A percentile compares a stretch with the other conserved stretches of the same genome.
These are phyloP conservation scores for Drosophila lini DNA, from an alignment of 1,140 invertebrate genomes.

Conservation along the genomic window DNA sequence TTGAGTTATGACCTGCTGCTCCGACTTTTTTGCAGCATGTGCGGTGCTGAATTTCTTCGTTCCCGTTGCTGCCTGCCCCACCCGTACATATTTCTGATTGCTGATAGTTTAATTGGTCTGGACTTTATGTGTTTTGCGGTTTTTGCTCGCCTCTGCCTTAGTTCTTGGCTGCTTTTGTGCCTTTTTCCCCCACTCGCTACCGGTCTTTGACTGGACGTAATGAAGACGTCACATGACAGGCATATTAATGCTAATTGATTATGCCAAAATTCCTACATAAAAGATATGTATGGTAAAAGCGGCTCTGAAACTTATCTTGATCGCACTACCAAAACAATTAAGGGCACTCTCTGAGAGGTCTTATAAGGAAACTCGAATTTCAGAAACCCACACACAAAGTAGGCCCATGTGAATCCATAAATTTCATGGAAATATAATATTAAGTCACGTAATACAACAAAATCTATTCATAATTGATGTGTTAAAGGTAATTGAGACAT, in stretches of 20 bases:
- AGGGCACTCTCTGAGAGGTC: neutral
- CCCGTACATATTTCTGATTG: conserved; percentile 61
- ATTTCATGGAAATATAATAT: conserved; percentile 7
- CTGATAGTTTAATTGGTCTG: conserved; percentile 77
- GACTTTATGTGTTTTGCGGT: conserved; percentile 56
- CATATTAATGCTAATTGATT: conserved; percentile 69
- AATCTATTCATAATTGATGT: conserved; percentile 13
- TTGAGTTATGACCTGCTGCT: conserved; percentile 38
- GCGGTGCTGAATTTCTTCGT: conserved; percentile 31
- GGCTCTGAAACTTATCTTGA: conserved; percentile 34
- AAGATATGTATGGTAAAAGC: conserved; percentile 2
- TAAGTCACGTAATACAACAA: conserved; percentile 26
- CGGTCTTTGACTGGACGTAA: conserved; percentile 64
- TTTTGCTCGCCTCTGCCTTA: conserved; percentile 24
- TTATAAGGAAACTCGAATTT: conserved; percentile 1
- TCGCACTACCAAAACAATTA: conserved; percentile 14
- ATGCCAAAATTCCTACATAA: conserved; percentile 37
- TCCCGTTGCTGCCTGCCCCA: conserved; percentile 6
- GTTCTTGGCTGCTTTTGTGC: conserved; percentile 8
- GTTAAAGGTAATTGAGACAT: conserved; percentile 46
- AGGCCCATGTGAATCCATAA: conserved; percentile 5
- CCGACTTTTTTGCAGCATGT: conserved; percentile 48
- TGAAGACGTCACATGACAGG: conserved; percentile 65
- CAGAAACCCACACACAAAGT: conserved; percentile 14
- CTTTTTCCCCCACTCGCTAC: conserved; percentile 39